phyloP scores from a whole-genome alignment of 1,140 invertebrate species.

The Dinoponera quadriceps region DNA sequence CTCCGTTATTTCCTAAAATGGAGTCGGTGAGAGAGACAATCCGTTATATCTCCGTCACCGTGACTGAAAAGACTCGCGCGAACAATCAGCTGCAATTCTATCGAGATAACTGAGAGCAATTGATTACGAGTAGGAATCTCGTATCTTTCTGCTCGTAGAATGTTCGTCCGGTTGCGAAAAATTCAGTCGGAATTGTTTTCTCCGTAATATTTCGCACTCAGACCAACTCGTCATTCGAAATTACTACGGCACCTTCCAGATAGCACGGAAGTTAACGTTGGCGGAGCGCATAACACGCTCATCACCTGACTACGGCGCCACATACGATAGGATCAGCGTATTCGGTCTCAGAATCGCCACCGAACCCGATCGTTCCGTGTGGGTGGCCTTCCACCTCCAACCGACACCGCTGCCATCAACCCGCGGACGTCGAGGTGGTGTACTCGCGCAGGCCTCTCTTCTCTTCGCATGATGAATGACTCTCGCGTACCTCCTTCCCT shows the following conservation, averaged over 20 bases:
- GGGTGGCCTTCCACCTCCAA: constrained; percentile 77
- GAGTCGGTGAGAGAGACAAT: too few species aligned
- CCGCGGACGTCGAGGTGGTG: constrained; percentile 21
- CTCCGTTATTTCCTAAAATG: too few species aligned
- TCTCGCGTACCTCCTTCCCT: constrained; percentile 55
- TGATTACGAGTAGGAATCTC: too few species aligned
- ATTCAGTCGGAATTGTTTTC: too few species aligned
- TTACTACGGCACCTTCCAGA: neutral
- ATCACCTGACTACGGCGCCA: constrained; percentile 41
- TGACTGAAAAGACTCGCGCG: too few species aligned
- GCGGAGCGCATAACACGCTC: constrained; percentile 10
- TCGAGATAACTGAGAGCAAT: too few species aligned
- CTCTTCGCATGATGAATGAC: constrained; percentile 77
- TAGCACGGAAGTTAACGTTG: constrained; percentile 2
- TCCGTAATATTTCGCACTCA: too few species aligned
- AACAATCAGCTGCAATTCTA: too few species aligned
- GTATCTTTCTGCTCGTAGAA: too few species aligned
- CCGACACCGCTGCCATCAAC: constrained; percentile 58
- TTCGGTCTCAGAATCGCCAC: constrained; percentile 63
- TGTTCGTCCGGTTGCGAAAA: too few species aligned
- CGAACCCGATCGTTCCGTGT: constrained; percentile 77
- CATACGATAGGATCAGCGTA: constrained; percentile 53
- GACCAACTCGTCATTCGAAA: constrained; percentile 1
- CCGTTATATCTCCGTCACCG: too few species aligned
- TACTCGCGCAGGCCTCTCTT: constrained; percentile 62